phyloP scores from a whole-genome alignment of 2,888 invertebrate genomes.

The Syritta pipiens region DNA sequence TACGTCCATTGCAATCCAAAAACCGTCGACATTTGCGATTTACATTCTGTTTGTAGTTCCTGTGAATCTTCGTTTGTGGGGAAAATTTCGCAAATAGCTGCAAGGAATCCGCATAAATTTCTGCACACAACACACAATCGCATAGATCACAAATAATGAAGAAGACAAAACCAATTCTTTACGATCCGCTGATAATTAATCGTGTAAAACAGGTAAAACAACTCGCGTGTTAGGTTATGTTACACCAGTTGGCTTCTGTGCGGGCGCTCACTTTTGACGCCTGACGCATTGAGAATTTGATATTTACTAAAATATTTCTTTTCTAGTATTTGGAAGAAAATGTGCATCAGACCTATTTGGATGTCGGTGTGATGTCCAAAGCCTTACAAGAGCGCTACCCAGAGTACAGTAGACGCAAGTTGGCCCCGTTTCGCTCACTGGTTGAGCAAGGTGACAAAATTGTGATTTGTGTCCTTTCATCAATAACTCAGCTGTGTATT shows the following conservation, averaged over 20 bases:
- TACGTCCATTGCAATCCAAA: constrained; percentile 12
- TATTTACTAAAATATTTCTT: constrained; percentile 21
- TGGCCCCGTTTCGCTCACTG: constrained; percentile 87
- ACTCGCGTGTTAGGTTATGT: constrained; percentile 71
- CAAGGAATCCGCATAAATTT: not conserved
- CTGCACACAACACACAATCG: not conserved
- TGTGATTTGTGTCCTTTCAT: not conserved
- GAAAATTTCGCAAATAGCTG: not conserved
- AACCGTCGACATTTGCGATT: constrained; percentile 25
- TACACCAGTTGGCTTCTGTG: constrained; percentile 44
- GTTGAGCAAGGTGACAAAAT: constrained; percentile 83
- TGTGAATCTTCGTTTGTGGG: constrained; percentile 14
- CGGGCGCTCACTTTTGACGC: not conserved
- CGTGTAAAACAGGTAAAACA: constrained; percentile 81
- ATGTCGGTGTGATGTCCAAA: constrained; percentile 91
- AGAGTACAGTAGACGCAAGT: constrained; percentile 90
- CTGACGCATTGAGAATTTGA: not conserved
- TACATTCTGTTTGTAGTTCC: constrained; percentile 40
- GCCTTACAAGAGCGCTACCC: constrained; percentile 86
- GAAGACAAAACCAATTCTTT: constrained; percentile 75
- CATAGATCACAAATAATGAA: constrained; percentile 68
- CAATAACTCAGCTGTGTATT: not conserved
- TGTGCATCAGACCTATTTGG: constrained; percentile 88
- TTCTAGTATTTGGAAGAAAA: constrained; percentile 88
- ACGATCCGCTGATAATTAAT: constrained; percentile 82